Percentiles rank a stretch among this genome's conserved stretches.
phyloP scores from a whole-genome alignment of 1,140 invertebrate genomes.

The Drosophila orena region DNA sequence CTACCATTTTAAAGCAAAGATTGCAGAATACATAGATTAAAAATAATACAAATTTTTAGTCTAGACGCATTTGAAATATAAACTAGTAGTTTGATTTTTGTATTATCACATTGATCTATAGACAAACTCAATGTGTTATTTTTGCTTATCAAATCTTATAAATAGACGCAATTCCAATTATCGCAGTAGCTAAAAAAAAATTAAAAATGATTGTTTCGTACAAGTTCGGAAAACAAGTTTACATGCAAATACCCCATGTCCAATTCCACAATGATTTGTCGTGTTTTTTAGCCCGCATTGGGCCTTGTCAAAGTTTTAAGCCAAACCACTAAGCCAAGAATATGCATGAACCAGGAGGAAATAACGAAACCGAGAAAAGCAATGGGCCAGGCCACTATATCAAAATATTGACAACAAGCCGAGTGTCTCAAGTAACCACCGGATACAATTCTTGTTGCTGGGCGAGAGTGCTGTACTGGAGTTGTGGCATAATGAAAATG shows the following conservation, averaged over 20 bases:
- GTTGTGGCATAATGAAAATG: constrained; percentile 64
- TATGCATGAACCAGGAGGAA: not conserved
- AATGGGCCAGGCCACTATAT: constrained; percentile 7
- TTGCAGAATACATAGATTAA: not conserved
- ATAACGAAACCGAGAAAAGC: not conserved
- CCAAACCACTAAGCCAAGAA: not conserved
- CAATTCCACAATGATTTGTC: too few species aligned
- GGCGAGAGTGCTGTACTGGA: constrained; percentile 28
- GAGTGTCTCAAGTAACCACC: constrained; percentile 73
- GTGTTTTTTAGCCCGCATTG: not conserved
- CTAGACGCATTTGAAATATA: not conserved
- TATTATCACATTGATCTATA: not conserved
- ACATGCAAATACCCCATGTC: not conserved
- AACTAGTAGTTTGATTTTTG: not conserved
- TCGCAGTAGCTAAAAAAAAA: not conserved
- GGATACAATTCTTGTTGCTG: constrained; percentile 70
- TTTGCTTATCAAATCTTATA: constrained; percentile 4
- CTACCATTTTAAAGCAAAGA: not conserved
- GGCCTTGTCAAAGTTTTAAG: not conserved
- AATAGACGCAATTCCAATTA: not conserved
- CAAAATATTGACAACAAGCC: constrained; percentile 15
- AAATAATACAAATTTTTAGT: not conserved
- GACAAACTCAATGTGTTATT: not conserved
- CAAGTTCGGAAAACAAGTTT: not conserved
- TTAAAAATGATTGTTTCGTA: not conserved